A percentile compares a stretch with the other conserved stretches of the same genome.
These are phyloP conservation scores for Anomalospiza imberbis DNA, from an alignment of 2,797 vertebrate species.

Conservation along the genomic window DNA sequence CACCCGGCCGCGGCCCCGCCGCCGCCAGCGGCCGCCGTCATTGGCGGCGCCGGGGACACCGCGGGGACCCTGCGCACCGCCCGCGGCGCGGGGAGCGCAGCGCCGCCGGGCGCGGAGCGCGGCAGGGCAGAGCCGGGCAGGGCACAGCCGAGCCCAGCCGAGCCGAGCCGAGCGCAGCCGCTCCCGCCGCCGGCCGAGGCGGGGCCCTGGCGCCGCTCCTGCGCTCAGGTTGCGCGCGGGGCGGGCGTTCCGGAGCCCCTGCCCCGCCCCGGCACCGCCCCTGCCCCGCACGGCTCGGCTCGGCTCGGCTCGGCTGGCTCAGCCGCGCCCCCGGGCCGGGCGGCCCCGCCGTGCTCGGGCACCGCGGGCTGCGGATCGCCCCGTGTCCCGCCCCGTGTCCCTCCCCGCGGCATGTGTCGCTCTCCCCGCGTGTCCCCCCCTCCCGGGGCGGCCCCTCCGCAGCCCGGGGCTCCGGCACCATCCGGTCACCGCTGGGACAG, in stretches of 20 bases:
- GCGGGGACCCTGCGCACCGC: background rate
- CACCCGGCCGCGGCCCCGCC: conserved; percentile 11
- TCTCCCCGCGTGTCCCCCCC: background rate
- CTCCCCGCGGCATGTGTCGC: background rate
- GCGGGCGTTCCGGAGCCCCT: background rate
- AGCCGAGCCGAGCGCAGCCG: background rate
- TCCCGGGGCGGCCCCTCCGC: background rate
- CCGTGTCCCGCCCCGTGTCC: no score
- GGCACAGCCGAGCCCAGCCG: background rate
- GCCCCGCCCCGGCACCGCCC: background rate
- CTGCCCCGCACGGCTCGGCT: background rate
- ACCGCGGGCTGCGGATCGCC: background rate
- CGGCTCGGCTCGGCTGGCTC: background rate
- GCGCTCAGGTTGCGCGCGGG: conserved; percentile 13
- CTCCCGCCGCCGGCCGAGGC: background rate
- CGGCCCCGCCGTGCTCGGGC: no score
- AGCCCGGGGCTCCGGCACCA: background rate
- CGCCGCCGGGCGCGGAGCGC: background rate
- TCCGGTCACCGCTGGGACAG: background rate
- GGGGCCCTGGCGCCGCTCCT: background rate
- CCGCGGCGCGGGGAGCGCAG: background rate
- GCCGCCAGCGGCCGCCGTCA: background rate
- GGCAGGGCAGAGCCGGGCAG: background rate
- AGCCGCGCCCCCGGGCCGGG: no score
- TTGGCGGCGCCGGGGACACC: background rate